phyloP scores from a whole-genome alignment of 1,140 invertebrate genomes.

The Drosophila bifasciata region DNA sequence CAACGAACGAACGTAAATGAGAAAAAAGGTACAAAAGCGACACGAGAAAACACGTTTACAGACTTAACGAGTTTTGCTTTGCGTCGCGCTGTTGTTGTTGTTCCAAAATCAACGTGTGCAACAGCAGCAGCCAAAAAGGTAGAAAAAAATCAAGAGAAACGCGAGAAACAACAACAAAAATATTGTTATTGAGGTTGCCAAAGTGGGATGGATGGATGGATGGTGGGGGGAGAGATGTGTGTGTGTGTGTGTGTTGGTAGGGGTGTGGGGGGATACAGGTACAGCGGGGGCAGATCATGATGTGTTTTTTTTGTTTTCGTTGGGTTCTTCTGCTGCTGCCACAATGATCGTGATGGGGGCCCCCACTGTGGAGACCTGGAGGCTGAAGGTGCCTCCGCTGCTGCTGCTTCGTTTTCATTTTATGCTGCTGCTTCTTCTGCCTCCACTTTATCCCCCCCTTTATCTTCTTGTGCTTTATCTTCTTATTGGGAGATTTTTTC shows the following conservation, averaged over 20 bases:
- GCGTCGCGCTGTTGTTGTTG: conserved; percentile 5
- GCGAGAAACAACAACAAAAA: conserved; percentile 52
- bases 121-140: conserved; percentile 57
- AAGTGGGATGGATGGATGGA: not conserved
- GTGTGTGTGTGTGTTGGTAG: too few species aligned
- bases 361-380: conserved; percentile 36
- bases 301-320: conserved; percentile 11
- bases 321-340: conserved; percentile 16
- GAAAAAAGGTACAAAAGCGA: conserved; percentile 44
- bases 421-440: conserved; percentile 5
- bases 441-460: too few species aligned
- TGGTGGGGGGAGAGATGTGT: too few species aligned
- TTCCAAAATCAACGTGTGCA: conserved; percentile 70
- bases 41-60: conserved; percentile 65
- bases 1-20: too few species aligned
- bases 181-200: conserved; percentile 72
- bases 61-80: conserved; percentile 66
- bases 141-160: conserved; percentile 57
- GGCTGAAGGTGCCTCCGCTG: conserved; percentile 17
- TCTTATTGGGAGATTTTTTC: conserved; percentile 37
- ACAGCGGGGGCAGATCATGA: conserved; percentile 18
- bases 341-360: conserved; percentile 20
- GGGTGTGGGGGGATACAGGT: not conserved
- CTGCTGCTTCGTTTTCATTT: conserved; percentile 3
- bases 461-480: conserved; percentile 17